Evolutionary conservation across 2,113 vertebrate genomes (phyloP).

Genomic region (Toxotes jaculatrix): DNA sequence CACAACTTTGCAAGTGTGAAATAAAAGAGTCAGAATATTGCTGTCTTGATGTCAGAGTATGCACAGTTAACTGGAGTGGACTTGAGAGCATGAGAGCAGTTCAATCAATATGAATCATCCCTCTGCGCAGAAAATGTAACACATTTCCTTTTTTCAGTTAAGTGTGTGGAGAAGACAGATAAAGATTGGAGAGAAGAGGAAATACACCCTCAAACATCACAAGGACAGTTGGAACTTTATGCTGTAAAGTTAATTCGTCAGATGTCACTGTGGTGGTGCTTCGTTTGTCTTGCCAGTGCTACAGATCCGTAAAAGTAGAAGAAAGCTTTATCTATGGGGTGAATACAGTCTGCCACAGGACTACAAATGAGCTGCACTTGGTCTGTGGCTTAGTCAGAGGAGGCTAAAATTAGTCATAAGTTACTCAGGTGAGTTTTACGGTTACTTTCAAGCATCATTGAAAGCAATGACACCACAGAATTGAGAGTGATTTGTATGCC

Average conservation of each 20-base stretch:
- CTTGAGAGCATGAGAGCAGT: background rate
- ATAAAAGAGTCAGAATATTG: background rate
- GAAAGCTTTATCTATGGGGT: background rate
- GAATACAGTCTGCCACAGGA: too few species aligned
- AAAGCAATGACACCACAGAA: too few species aligned
- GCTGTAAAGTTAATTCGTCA: background rate
- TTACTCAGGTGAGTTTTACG: background rate
- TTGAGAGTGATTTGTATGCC: background rate
- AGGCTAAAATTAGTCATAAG: background rate
- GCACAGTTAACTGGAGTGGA: background rate
- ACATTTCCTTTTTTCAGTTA: constrained; percentile 6
- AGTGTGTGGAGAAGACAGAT: background rate
- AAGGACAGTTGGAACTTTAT: background rate
- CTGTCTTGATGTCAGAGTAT: background rate
- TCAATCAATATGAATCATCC: constrained; percentile 32
- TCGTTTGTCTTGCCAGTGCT: too few species aligned
- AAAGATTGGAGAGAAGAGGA: background rate
- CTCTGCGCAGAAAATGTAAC: background rate
- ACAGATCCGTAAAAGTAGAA: background rate
- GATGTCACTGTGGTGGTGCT: background rate
- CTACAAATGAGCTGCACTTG: background rate
- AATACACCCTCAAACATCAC: background rate
- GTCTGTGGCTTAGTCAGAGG: background rate
- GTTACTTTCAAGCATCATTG: background rate
- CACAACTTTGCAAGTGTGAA: background rate